Base-by-base conservation (phyloP, 1,140 invertebrate species). In the Zaprionus capensis region DNA sequence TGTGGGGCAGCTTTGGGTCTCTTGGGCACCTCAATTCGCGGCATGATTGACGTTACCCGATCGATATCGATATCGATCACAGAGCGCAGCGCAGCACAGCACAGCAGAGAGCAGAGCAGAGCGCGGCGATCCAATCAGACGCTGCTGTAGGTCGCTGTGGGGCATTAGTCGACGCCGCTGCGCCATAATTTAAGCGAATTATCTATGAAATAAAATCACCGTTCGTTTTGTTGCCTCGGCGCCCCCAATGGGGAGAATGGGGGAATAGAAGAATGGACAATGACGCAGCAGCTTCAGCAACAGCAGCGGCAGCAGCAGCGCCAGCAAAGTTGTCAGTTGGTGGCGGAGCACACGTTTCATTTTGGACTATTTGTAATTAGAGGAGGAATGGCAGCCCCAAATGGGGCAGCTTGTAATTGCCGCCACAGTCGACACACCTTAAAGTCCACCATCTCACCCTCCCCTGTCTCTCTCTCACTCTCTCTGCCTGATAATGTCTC, bases 181-280 rank as follows among this genome's bases (percentile, higher is more conserved):
- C 86, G 88, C 84, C 85, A 91, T 91, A 91, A 91, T 91, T 91
- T 91, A 91, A 90, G 90, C 84, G 85, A 79, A 90, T 91, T 91
- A 91, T 91, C 84, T 91, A 88, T 85, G 84, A 91, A 91, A 91
- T 76, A 79, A 85, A 91, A 91, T 91, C 88, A 91, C 70, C 81
- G 90, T 70, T 71, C 67, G 62, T 77, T 90, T 80, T 66, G 63
- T 59, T 55, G 70, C 74, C 64, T 20, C 58, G 67, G 70, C 80
- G 75, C 78, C 78, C 83, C 59, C 53, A 49, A 53, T 41, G 38
- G 38, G 14, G 58, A 22, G 57, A 31, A 55, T 49, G 20, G 58
- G 44, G 62, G 58, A 59, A 57, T 22, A 51, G 38, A 31, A 44
- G 66, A n/a, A 41, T 58, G 24, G 55, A 36, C 31, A 57, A 72